These are phyloP conservation scores for Enteromius argenteus DNA, from an alignment of 2,797 vertebrate genomes.

Conservation along the genomic window DNA sequence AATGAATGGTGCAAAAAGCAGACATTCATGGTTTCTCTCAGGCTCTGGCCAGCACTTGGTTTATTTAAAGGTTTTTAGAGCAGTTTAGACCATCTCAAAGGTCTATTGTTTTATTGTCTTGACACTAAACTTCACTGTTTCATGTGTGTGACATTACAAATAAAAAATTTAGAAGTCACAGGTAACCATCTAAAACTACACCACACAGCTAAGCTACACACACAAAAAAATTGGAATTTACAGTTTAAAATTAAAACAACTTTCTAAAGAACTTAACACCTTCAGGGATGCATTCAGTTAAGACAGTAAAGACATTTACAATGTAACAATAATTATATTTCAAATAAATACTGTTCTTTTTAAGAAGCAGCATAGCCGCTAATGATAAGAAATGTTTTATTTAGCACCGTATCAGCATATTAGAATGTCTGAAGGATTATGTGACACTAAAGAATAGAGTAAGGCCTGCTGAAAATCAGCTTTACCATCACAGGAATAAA, in stretches of 20 bases:
- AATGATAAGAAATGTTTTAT: background rate
- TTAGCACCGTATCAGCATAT: background rate
- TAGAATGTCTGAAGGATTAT: background rate
- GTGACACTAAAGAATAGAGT: background rate
- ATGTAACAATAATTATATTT: background rate
- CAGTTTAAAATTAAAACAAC: background rate
- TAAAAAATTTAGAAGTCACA: too few relatives aligned
- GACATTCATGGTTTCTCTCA: background rate
- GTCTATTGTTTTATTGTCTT: too few relatives aligned
- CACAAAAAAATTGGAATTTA: background rate
- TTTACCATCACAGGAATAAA: background rate
- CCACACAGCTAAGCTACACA: background rate
- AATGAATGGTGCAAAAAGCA: background rate
- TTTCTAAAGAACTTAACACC: too few relatives aligned
- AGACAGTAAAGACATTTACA: background rate
- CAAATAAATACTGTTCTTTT: background rate
- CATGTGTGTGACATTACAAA: too few relatives aligned
- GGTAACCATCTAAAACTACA: background rate
- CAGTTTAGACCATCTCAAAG: too few relatives aligned
- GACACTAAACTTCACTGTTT: too few relatives aligned
- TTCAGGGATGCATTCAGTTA: background rate
- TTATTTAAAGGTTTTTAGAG: background rate
- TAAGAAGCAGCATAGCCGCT: background rate
- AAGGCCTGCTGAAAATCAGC: background rate
- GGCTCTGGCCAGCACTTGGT: background rate